These are phyloP conservation scores for Progne subis DNA, from an alignment of 2,113 vertebrate genomes.

Conservation along the genomic window DNA sequence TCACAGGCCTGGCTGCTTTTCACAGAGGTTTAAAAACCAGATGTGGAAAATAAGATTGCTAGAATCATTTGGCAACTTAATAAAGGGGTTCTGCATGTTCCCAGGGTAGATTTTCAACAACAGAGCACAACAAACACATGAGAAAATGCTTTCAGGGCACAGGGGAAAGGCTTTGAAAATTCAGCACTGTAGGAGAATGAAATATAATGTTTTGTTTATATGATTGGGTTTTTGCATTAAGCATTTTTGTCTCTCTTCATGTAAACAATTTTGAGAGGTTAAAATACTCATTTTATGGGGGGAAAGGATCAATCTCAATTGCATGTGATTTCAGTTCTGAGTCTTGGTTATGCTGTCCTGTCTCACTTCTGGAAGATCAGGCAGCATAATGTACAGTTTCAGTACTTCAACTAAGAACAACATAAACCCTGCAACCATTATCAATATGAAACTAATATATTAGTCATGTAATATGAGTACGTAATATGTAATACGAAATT, in stretches of 20 bases:
- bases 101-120: constrained; percentile 23
- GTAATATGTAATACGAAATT: background rate
- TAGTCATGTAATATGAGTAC: background rate
- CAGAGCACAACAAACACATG: constrained; percentile 1
- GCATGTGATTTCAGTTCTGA: background rate
- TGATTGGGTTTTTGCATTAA: background rate
- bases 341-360: background rate
- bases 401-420: background rate
- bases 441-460: background rate
- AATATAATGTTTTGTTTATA: background rate
- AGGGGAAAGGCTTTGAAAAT: constrained; percentile 6
- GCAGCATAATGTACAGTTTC: background rate
- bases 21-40: constrained; percentile 59
- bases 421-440: background rate
- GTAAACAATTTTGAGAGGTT: background rate
- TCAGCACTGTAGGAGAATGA: background rate
- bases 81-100: constrained; percentile 43
- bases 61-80: constrained; percentile 57
- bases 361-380: background rate
- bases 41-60: constrained; percentile 57
- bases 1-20: constrained; percentile 24
- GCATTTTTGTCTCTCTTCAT: background rate
- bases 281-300: background rate
- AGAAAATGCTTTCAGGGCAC: constrained; percentile 34
- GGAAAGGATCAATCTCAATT: background rate